A percentile compares a stretch with the other conserved stretches of the same genome.
These are phyloP conservation scores for Wiebesia pumilae DNA, from an alignment of 1,140 invertebrate species.

Conservation along the genomic window DNA sequence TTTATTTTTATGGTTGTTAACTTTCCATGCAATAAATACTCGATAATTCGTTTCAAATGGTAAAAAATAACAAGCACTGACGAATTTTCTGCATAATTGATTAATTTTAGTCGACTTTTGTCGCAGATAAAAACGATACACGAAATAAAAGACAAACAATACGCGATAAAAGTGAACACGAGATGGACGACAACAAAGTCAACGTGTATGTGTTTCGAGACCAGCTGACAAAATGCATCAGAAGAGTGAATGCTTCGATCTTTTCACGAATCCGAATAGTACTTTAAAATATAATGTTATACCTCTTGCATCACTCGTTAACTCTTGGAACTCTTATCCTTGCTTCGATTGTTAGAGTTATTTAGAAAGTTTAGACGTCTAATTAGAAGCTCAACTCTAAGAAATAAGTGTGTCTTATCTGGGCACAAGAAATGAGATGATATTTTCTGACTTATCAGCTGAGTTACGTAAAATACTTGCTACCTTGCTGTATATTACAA, in stretches of 20 bases:
- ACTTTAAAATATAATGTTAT: background rate
- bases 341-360: background rate
- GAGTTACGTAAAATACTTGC: background rate
- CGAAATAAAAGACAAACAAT: background rate
- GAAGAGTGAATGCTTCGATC: background rate
- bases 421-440: background rate
- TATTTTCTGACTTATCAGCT: constrained; percentile 4
- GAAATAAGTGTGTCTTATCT: background rate
- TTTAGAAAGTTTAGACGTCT: background rate
- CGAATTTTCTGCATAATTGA: background rate
- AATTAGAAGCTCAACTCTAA: background rate
- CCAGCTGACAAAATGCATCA: constrained; percentile 11
- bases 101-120: background rate
- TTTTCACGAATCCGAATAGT: background rate
- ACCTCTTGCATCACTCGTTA: background rate
- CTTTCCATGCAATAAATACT: background rate
- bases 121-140: background rate
- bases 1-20: constrained; percentile 3
- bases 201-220: background rate
- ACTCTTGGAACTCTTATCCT: background rate
- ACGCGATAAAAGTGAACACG: background rate
- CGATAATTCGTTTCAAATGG: background rate
- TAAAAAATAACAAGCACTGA: background rate
- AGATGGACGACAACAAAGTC: constrained; percentile 29
- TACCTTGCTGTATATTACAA: background rate